Evolutionary conservation across 2,888 invertebrate species (phyloP).

Genomic region (Bruchidius siliquastri): DNA sequence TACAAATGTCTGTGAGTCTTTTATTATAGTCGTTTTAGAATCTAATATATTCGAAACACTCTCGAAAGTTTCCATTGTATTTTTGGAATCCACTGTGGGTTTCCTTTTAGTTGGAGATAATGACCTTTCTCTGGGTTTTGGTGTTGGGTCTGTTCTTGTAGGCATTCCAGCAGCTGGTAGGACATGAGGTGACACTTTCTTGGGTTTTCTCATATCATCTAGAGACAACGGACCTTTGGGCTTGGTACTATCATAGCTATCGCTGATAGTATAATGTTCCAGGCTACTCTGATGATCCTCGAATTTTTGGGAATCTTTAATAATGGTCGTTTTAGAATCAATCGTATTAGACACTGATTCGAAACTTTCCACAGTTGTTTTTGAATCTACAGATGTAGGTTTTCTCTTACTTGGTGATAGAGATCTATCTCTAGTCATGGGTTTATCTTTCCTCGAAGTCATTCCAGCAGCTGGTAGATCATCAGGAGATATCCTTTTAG

Average conservation of each 20-base stretch:
- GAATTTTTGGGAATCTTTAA: constrained; percentile 33
- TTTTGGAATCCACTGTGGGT: not conserved
- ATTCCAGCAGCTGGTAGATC: constrained; percentile 11
- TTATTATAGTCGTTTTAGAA: constrained; percentile 30
- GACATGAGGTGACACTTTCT: constrained; percentile 5
- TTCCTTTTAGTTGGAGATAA: constrained; percentile 3
- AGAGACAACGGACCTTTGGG: not conserved
- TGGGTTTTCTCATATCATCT: constrained; percentile 2
- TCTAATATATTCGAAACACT: constrained; percentile 23
- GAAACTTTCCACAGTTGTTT: constrained; percentile 29
- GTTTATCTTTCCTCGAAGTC: constrained; percentile 7
- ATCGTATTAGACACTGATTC: constrained; percentile 29
- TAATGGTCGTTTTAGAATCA: constrained; percentile 32
- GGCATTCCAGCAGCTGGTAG: constrained; percentile 11
- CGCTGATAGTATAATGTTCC: constrained; percentile 31
- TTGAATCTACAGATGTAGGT: constrained; percentile 12
- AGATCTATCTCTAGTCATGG: not conserved
- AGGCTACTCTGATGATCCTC: constrained; percentile 30
- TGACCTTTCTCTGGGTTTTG: constrained; percentile 30
- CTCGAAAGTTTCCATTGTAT: constrained; percentile 5
- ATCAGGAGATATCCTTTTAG: constrained; percentile 10
- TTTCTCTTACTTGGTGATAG: constrained; percentile 2
- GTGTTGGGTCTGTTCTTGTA: constrained; percentile 1
- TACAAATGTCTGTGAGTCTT: constrained; percentile 31
- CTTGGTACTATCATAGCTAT: not conserved